phyloP scores from a whole-genome alignment of 1,140 invertebrate species.

The Zaprionus ornatus region DNA sequence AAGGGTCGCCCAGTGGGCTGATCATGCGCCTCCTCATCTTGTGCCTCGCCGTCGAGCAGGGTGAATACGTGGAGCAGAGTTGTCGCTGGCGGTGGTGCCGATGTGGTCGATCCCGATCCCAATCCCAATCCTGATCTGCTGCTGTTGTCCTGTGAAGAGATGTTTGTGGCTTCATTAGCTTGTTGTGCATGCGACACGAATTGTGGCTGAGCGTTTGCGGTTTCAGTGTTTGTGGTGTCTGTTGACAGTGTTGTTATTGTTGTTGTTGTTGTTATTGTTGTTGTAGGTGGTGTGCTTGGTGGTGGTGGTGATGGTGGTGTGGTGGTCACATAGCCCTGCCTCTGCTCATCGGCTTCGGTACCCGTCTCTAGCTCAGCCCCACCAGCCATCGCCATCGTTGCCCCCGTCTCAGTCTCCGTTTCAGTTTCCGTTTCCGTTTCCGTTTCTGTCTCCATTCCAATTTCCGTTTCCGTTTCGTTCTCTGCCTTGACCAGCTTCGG shows the following conservation, averaged over 20 bases:
- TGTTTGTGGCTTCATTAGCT: slow-evolving; percentile 74
- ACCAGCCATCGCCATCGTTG: slow-evolving; percentile 8
- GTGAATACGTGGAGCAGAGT: slow-evolving; percentile 85
- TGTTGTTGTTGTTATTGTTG: slow-evolving; percentile 35
- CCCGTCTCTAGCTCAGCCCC: slow-evolving; percentile 5
- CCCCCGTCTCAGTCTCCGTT: slow-evolving; percentile 19
- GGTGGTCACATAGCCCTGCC: slow-evolving; percentile 67
- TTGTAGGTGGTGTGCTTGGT: slow-evolving; percentile 29
- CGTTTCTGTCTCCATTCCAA: slow-evolving; percentile 12
- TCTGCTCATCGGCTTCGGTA: not conserved
- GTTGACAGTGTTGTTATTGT: slow-evolving; percentile 50
- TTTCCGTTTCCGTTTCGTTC: slow-evolving; percentile 28
- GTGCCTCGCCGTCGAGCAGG: slow-evolving; percentile 75
- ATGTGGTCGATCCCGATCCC: slow-evolving; percentile 33
- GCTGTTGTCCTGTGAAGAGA: slow-evolving; percentile 69
- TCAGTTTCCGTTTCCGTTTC: slow-evolving; percentile 3
- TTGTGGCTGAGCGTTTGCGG: slow-evolving; percentile 41
- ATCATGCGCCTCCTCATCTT: slow-evolving; percentile 39
- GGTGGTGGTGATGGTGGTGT: slow-evolving; percentile 75
- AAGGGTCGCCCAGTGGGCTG: not conserved
- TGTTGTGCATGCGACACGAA: slow-evolving; percentile 47
- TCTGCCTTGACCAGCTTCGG: slow-evolving; percentile 52
- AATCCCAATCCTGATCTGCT: not conserved
- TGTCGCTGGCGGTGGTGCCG: slow-evolving; percentile 83
- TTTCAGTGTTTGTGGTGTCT: slow-evolving; percentile 59